Percentiles rank a stretch among this genome's conserved stretches.
Conservation (phyloP, 2,888 invertebrate genomes). For the Cremastinae sp. region DNA sequence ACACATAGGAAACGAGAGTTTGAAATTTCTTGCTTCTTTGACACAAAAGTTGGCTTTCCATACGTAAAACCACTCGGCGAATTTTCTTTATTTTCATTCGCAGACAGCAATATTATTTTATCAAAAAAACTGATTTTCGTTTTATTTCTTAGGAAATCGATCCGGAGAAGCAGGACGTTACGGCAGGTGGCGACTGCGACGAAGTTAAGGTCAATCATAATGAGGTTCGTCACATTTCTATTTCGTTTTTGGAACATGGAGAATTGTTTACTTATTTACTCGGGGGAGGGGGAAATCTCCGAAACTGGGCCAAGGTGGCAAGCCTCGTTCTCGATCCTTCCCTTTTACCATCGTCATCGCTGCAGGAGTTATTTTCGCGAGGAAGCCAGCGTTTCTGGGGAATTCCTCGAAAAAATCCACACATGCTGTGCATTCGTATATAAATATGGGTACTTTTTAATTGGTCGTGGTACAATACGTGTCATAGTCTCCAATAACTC, state of each 20-base stretch:
- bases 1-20: constrained; percentile 4
- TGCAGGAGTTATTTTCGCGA: constrained; percentile 53
- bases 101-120: background rate
- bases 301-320: constrained; percentile 54
- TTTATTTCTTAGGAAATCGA: constrained; percentile 84
- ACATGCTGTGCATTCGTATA: constrained; percentile 5
- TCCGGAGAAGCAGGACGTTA: constrained; percentile 84
- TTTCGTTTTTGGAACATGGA: constrained; percentile 33
- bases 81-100: background rate
- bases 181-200: constrained; percentile 76
- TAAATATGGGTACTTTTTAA: constrained; percentile 3
- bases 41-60: background rate
- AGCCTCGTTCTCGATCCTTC: constrained; percentile 13
- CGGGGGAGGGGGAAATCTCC: constrained; percentile 36
- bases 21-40: constrained; percentile 10
- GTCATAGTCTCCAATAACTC: constrained; percentile 61
- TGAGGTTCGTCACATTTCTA: constrained; percentile 72
- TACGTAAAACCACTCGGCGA: too few relatives aligned
- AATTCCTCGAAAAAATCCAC: constrained; percentile 41
- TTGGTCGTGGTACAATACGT: constrained; percentile 11
- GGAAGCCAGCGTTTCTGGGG: constrained; percentile 50
- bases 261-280: constrained; percentile 45
- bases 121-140: constrained; percentile 54
- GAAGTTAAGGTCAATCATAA: constrained; percentile 77
- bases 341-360: constrained; percentile 9